Percentiles rank a stretch among this genome's conserved stretches.
These are phyloP conservation scores for Drosophila auraria DNA, from an alignment of 1,140 invertebrate species.

Conservation along the genomic window DNA sequence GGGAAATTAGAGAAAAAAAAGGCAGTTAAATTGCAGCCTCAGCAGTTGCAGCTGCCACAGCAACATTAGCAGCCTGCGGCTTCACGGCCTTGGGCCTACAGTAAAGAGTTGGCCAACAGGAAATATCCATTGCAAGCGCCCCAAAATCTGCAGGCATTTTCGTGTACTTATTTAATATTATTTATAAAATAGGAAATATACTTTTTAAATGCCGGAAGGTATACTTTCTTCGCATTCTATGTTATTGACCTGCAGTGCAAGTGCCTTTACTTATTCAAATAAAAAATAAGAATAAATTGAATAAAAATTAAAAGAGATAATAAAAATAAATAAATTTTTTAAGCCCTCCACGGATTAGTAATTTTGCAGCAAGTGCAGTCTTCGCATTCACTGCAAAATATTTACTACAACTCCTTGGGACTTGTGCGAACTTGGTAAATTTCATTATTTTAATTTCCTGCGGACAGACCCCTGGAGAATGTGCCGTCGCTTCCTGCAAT, in stretches of 20 bases:
- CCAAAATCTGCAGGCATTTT: background rate
- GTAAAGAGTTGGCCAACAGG: slow-evolving; percentile 32
- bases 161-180: background rate
- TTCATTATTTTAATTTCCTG: slow-evolving; percentile 42
- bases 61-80: slow-evolving; percentile 45
- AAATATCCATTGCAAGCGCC: slow-evolving; percentile 15
- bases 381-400: background rate
- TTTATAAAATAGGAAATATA: no score
- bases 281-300: no score
- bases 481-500: slow-evolving; percentile 13
- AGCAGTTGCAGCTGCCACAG: slow-evolving; percentile 27
- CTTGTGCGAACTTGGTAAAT: slow-evolving; percentile 12
- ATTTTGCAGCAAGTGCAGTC: background rate
- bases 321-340: no score
- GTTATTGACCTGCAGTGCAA: no score
- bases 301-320: background rate
- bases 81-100: slow-evolving; percentile 45
- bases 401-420: slow-evolving; percentile 6
- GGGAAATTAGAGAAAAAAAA: slow-evolving; percentile 75
- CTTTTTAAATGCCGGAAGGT: background rate
- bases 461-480: slow-evolving; percentile 19
- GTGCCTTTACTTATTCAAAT: no score
- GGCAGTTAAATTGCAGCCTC: slow-evolving; percentile 72
- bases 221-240: no score
- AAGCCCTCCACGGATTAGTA: background rate